Percentiles rank a stretch among this genome's conserved stretches.
phyloP scores from a whole-genome alignment of 2,797 vertebrate species.

The Lithobates pipiens region DNA sequence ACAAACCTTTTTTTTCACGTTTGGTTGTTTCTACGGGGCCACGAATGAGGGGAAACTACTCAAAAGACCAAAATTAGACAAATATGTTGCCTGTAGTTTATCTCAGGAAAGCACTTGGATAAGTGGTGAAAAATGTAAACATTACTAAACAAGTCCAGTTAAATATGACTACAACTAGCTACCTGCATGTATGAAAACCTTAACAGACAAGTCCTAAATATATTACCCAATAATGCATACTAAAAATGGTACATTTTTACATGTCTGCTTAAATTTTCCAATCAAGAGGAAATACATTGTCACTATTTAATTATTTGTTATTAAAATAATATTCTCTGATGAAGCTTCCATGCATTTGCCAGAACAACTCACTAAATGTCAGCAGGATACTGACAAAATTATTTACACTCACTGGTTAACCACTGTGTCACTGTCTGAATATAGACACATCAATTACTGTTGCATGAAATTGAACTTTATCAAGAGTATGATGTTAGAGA shows the following conservation, averaged over 20 bases:
- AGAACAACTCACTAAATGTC: constrained; percentile 55
- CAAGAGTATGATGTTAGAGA: constrained; percentile 68
- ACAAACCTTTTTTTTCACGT: no score
- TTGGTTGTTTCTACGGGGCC: no score
- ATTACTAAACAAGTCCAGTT: no score
- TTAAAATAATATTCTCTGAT: constrained; percentile 29
- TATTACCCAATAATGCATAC: background rate
- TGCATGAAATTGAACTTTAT: constrained; percentile 71
- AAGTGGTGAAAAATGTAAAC: no score
- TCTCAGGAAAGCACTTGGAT: no score
- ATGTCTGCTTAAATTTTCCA: constrained; percentile 1
- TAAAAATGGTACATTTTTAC: background rate
- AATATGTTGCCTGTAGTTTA: no score
- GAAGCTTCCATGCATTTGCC: constrained; percentile 45
- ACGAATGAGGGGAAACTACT: no score
- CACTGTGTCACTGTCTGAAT: constrained; percentile 63
- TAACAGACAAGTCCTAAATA: background rate
- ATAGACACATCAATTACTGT: constrained; percentile 71
- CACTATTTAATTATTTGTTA: constrained; percentile 8
- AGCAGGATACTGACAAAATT: constrained; percentile 57
- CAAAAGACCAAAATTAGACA: no score
- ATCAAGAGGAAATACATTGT: constrained; percentile 11
- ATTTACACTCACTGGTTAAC: constrained; percentile 56
- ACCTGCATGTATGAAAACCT: no score
- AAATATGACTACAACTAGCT: no score